Percentiles rank a stretch among this genome's conserved stretches.
These are phyloP conservation scores for Drosophila equinoxialis DNA, from an alignment of 1,140 invertebrate species.

Conservation along the genomic window DNA sequence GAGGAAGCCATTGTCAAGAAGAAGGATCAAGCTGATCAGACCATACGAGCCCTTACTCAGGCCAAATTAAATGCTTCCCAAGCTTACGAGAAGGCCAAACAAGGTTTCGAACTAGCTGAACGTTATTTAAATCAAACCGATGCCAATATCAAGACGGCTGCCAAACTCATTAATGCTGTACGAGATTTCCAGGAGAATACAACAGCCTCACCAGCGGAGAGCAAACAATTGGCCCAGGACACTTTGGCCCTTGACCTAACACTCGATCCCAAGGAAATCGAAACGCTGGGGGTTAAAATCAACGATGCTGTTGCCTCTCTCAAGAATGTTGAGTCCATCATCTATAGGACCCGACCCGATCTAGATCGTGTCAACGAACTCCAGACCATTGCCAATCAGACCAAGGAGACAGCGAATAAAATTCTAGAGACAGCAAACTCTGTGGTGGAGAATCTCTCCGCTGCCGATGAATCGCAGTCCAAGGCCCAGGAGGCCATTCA, in stretches of 20 bases:
- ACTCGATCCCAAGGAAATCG: constrained; percentile 93
- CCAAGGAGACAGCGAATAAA: constrained; percentile 87
- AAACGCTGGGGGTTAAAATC: constrained; percentile 91
- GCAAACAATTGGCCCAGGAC: constrained; percentile 90
- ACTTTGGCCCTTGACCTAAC: constrained; percentile 88
- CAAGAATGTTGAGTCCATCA: constrained; percentile 95
- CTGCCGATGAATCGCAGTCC: constrained; percentile 90
- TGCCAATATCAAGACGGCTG: constrained; percentile 84
- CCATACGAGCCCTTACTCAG: constrained; percentile 84
- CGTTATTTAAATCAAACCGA: constrained; percentile 84
- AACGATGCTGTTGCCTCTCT: constrained; percentile 92
- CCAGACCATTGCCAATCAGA: constrained; percentile 89
- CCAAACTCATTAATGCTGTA: constrained; percentile 87
- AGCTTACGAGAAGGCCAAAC: constrained; percentile 84
- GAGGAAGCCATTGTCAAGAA: constrained; percentile 91
- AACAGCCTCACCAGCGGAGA: constrained; percentile 91
- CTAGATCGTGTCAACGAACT: constrained; percentile 89
- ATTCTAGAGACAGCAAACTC: constrained; percentile 85
- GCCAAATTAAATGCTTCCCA: constrained; percentile 85
- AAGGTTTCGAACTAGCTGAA: constrained; percentile 83
- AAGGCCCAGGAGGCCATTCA: constrained; percentile 91
- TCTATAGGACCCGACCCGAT: constrained; percentile 92
- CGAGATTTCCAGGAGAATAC: constrained; percentile 90
- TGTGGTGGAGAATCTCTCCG: constrained; percentile 85
- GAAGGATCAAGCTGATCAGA: constrained; percentile 89